These are phyloP conservation scores for Pristis pectinata DNA, from an alignment of 2,797 vertebrate genomes.

Conservation along the genomic window DNA sequence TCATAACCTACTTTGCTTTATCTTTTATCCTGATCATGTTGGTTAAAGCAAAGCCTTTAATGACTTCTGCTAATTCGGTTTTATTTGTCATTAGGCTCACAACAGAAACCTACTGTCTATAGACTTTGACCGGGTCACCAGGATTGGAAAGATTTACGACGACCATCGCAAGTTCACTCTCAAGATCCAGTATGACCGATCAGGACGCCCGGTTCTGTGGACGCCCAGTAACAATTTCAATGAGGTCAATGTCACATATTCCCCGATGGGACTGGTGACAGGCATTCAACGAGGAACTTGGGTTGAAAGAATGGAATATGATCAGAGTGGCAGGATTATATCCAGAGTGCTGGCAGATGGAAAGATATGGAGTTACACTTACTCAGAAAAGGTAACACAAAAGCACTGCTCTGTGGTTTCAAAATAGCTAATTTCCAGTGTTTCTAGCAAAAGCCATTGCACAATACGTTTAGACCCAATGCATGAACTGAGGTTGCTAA, in stretches of 20 bases:
- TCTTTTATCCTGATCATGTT: neutral
- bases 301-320: slow-evolving; percentile 92
- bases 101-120: slow-evolving; percentile 96
- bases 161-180: slow-evolving; percentile 97
- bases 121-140: slow-evolving; percentile 86
- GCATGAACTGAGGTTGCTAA: neutral
- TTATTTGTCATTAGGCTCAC: slow-evolving; percentile 70
- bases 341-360: slow-evolving; percentile 93
- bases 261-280: slow-evolving; percentile 74
- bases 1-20: neutral
- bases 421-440: neutral
- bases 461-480: neutral
- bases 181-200: slow-evolving; percentile 84
- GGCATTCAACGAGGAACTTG: slow-evolving; percentile 90
- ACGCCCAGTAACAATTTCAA: slow-evolving; percentile 92
- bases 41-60: neutral
- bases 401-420: neutral
- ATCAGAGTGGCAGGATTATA: slow-evolving; percentile 78
- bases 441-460: neutral
- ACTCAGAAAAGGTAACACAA: slow-evolving; percentile 82
- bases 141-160: slow-evolving; percentile 94
- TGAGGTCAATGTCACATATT: slow-evolving; percentile 91
- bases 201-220: slow-evolving; percentile 84
- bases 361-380: slow-evolving; percentile 98
- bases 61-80: neutral